A percentile compares a stretch with the other conserved stretches of the same genome.
Evolutionary conservation across 2,113 vertebrate species (phyloP).

Genomic region (Uria lomvia): DNA sequence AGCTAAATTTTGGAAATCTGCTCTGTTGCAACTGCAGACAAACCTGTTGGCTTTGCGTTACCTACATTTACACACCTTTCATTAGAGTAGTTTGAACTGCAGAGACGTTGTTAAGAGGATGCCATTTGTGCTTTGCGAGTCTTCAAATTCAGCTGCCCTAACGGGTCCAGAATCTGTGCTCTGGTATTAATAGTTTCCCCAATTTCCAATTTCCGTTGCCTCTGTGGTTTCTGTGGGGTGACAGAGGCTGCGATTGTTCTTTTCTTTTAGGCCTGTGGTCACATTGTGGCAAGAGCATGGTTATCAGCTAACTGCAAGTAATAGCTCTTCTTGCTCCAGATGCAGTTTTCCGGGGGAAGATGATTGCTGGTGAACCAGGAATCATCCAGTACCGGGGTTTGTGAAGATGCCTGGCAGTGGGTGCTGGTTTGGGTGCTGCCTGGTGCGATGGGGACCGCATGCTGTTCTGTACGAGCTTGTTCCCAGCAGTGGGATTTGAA

Average conservation of each 20-base stretch:
- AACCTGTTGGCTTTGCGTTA: background rate
- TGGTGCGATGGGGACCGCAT: rapidly evolving
- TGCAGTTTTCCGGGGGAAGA: background rate
- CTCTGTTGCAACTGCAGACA: background rate
- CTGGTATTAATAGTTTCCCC: background rate
- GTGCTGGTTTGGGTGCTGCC: background rate
- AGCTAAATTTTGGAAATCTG: background rate
- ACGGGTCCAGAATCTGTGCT: background rate
- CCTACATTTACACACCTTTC: background rate
- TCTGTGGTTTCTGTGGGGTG: background rate
- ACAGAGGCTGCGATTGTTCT: background rate
- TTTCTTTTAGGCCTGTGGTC: background rate
- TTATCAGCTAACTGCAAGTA: background rate
- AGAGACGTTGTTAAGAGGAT: background rate
- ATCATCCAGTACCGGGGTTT: background rate
- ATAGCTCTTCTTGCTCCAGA: background rate
- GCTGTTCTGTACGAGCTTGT: background rate
- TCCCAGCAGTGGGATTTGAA: background rate
- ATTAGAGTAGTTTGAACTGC: background rate
- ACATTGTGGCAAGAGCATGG: background rate
- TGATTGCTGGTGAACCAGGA: background rate
- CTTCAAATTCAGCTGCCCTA: background rate
- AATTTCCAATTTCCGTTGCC: rapidly evolving
- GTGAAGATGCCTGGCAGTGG: background rate
- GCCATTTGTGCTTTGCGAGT: background rate